Percentiles rank a stretch among this genome's conserved stretches.
Conservation (phyloP, 2,888 invertebrate species). For the Myopa testacea region DNA sequence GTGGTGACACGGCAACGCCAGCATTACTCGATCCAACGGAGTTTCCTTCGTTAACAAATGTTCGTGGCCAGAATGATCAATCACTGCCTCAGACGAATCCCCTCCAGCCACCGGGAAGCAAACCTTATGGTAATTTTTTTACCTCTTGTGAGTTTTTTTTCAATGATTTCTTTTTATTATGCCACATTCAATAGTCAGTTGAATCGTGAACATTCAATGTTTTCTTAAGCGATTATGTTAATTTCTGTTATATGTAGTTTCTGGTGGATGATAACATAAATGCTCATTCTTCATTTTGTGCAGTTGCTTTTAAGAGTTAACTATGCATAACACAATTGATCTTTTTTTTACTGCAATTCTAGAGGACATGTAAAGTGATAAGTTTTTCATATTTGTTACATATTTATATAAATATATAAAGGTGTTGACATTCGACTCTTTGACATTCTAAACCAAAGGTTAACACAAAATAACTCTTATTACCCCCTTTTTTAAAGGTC, state of each 20-base stretch:
- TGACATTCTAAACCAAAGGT: no score
- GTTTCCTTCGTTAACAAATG: slow-evolving; percentile 89
- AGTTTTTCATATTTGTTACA: background rate
- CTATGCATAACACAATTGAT: no score
- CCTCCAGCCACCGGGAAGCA: slow-evolving; percentile 89
- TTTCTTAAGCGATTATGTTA: slow-evolving; percentile 32
- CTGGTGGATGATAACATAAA: slow-evolving; percentile 21
- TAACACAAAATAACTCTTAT: no score
- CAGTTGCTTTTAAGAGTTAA: slow-evolving; percentile 7
- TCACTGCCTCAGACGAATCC: slow-evolving; percentile 83
- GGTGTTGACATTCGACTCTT: no score
- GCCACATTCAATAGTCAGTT: slow-evolving; percentile 31
- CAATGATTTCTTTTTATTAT: slow-evolving; percentile 53
- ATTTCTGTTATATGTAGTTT: slow-evolving; percentile 23
- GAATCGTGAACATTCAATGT: slow-evolving; percentile 28
- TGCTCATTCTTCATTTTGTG: slow-evolving; percentile 9
- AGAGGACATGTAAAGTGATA: background rate
- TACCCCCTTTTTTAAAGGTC: no score
- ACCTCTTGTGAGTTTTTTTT: slow-evolving; percentile 69
- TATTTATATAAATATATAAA: background rate
- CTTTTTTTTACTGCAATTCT: background rate
- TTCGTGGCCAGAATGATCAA: slow-evolving; percentile 84
- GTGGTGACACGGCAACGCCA: slow-evolving; percentile 82
- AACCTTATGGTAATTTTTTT: slow-evolving; percentile 85
- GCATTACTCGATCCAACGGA: slow-evolving; percentile 91